Conservation (phyloP, 2,113 vertebrate genomes). For the Sterrhoptilus dennistouni region DNA sequence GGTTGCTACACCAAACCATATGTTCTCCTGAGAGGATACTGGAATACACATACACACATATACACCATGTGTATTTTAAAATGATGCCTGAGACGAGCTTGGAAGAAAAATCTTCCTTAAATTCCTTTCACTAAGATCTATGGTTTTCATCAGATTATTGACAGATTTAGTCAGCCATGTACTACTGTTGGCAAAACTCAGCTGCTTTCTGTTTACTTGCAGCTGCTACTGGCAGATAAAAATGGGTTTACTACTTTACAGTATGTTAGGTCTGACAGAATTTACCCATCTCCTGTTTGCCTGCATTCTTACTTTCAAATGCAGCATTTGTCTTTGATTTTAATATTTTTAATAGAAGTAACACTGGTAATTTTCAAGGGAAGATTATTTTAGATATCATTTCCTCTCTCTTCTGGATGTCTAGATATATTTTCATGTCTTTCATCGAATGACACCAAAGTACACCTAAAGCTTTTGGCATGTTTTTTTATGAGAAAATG, state of each 20-base stretch:
- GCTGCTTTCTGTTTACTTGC: conserved; percentile 23
- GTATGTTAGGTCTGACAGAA: not conserved
- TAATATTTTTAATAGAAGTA: not conserved
- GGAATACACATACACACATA: not conserved
- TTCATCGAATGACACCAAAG: not conserved
- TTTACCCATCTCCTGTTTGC: not conserved
- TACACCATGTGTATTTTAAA: not conserved
- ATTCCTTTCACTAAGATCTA: conserved; percentile 23
- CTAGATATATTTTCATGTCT: not conserved
- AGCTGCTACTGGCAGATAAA: not conserved
- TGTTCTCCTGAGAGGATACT: not conserved
- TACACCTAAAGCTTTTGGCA: not conserved
- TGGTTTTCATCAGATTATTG: conserved; percentile 48
- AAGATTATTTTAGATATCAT: not conserved
- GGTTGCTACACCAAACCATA: not conserved
- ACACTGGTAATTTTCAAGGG: not conserved
- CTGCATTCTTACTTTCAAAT: not conserved
- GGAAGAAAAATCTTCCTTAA: conserved; percentile 18
- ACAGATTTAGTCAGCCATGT: conserved; percentile 16
- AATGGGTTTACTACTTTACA: not conserved
- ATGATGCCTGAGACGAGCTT: conserved; percentile 2
- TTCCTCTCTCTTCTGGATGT: not conserved
- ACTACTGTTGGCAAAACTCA: conserved; percentile 13
- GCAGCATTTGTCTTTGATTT: not conserved
- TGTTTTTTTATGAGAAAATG: not conserved